Evolutionary conservation across 2,797 vertebrate genomes (phyloP), one percentile per base, ranked within the genome.

Genomic region (Acanthiza pusilla): DNA sequence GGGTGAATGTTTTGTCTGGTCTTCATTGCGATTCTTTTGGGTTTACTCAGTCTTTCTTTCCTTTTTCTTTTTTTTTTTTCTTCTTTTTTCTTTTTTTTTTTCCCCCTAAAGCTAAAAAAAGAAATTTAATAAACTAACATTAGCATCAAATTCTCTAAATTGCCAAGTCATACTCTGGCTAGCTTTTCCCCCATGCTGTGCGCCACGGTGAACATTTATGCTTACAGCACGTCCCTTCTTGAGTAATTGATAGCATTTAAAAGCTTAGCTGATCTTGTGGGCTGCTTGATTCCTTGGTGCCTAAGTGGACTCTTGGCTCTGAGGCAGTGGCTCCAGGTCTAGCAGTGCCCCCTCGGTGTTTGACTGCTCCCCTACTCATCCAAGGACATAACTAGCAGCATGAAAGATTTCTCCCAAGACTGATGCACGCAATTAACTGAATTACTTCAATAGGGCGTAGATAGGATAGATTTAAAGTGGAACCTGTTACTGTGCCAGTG

Each of bases 361-460:
- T 66, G 85, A 93, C 77, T 93, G 91, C 78, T 93, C 89, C 80
- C 67, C 68, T 57, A 19, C 70, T 89, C 88, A 70, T 91, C 72
- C 93, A 93, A 89, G 96, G 93, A 94, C 88, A 38, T 92, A 93
- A 95, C 89, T 79, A 95, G 92, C 65, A 88, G 74, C 83, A 81
- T 72, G 85, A 97, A 97, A 96, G 71, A 95, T 95, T 96, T 96
- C 91, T 96, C 83, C 62, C 72, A 95, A 96, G 96, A 94, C 92
- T 92, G 93, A 95, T 96, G 90, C 74, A 85, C 32, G 29, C 96
- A 98, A 97, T 98, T 97, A 98, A 87, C 91, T 88, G 96, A 97
- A 98, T 97, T 97, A 91, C 95, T 96, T 96, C 94, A 96, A 94
- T 74, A 74, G 85, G 75, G 86, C 70, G 25, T 93, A 93, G 79